These are phyloP conservation scores for Rhinatrema bivittatum DNA, from an alignment of 2,797 vertebrate species.

Conservation along the genomic window DNA sequence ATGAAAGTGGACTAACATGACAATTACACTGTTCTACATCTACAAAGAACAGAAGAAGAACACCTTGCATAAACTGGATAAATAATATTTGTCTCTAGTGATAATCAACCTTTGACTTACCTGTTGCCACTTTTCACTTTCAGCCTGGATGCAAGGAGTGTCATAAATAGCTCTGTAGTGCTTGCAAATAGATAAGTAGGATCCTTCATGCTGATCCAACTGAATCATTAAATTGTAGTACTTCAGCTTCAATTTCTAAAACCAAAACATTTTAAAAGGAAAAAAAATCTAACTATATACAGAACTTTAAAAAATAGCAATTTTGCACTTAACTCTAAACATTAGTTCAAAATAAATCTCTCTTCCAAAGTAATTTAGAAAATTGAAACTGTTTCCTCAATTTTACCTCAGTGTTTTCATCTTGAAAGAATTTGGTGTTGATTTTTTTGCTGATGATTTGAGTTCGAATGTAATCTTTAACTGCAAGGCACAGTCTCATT, in stretches of 20 bases:
- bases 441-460: conserved; percentile 99
- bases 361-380: no score
- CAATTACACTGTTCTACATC: no score
- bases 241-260: conserved; percentile 88
- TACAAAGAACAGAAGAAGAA: no score
- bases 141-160: conserved; percentile 92
- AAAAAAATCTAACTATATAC: background rate
- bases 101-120: no score
- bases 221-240: conserved; percentile 99
- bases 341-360: no score
- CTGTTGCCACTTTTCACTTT: conserved; percentile 95
- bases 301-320: background rate
- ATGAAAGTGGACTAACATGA: no score
- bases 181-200: conserved; percentile 95
- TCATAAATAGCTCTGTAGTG: conserved; percentile 97
- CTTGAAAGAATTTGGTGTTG: conserved; percentile 95
- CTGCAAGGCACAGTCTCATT: conserved; percentile 96
- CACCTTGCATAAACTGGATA: no score
- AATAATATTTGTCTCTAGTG: no score
- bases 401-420: conserved; percentile 87
- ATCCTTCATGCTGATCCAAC: conserved; percentile 93
- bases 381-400: no score
- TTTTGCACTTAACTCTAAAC: conserved; percentile 2
- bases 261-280: conserved; percentile 17
- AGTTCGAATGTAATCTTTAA: conserved; percentile 95